Evolutionary conservation across 1,140 invertebrate genomes (phyloP).

Genomic region (Cyrtorhinus lividipennis): DNA sequence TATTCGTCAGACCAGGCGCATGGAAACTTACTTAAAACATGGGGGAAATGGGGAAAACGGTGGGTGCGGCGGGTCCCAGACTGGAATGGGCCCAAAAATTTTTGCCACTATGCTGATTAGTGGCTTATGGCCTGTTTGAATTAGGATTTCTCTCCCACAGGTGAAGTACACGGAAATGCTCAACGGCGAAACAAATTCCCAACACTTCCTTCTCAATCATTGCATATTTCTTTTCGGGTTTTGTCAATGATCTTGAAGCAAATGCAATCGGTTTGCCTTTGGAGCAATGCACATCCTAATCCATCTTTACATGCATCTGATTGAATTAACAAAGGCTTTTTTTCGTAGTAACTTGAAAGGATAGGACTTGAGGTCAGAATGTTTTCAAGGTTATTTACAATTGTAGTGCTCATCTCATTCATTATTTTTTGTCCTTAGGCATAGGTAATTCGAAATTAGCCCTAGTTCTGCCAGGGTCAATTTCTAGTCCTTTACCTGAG

Average conservation of each 20-base stretch:
- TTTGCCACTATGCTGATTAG: background rate
- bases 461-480: conserved; percentile 29
- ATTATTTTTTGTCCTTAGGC: conserved; percentile 27
- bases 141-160: too few relatives aligned
- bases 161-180: conserved; percentile 15
- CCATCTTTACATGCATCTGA: too few relatives aligned
- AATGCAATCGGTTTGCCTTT: conserved; percentile 29
- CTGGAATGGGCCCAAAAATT: too few relatives aligned
- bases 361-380: conserved; percentile 22
- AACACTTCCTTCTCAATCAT: conserved; percentile 25
- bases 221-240: conserved; percentile 25
- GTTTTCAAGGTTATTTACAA: conserved; percentile 29
- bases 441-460: conserved; percentile 29
- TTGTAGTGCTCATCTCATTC: conserved; percentile 26
- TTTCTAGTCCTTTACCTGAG: conserved; percentile 27
- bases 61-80: too few relatives aligned
- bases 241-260: conserved; percentile 24
- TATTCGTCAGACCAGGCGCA: too few relatives aligned
- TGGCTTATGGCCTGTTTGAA: conserved; percentile 3
- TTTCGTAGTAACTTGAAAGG: conserved; percentile 24
- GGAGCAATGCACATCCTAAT: conserved; percentile 24
- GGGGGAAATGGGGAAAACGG: too few relatives aligned
- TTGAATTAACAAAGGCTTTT: conserved; percentile 20
- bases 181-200: conserved; percentile 24
- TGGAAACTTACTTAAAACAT: too few relatives aligned